These are phyloP conservation scores for Lathronympha strigana DNA, from an alignment of 2,888 invertebrate species.

Conservation along the genomic window DNA sequence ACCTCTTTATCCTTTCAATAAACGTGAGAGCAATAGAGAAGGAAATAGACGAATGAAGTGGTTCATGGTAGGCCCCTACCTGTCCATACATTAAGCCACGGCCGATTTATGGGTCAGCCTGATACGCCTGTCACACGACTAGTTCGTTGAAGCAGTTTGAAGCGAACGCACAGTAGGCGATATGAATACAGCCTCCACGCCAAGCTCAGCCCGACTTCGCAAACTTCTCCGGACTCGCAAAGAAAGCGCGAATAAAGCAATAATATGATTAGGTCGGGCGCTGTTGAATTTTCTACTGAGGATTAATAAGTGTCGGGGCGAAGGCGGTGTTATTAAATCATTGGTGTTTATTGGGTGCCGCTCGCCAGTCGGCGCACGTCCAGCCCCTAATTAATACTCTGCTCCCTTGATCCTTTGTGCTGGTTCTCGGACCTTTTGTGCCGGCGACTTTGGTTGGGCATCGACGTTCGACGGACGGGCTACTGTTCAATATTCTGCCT, in stretches of 20 bases:
- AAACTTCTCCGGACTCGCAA: no score
- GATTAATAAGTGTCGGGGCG: constrained; percentile 38
- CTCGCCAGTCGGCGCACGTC: constrained; percentile 42
- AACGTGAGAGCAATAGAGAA: no score
- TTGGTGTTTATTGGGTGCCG: constrained; percentile 43
- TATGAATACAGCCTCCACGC: neutral
- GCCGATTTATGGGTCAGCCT: no score
- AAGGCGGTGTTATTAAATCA: constrained; percentile 44
- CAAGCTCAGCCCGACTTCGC: constrained; percentile 2
- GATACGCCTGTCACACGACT: no score
- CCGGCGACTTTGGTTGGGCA: neutral
- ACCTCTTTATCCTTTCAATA: no score
- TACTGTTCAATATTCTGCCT: neutral
- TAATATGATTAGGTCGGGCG: constrained; percentile 34
- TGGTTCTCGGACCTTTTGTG: constrained; percentile 32
- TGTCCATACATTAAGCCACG: no score
- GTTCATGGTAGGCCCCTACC: no score
- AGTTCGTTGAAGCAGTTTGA: neutral
- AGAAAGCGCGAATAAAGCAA: constrained; percentile 25
- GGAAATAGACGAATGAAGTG: no score
- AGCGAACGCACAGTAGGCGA: neutral
- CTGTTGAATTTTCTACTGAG: constrained; percentile 38
- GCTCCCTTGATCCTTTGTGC: constrained; percentile 41
- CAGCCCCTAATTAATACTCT: constrained; percentile 44
- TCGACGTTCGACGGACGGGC: neutral